Base-by-base conservation (phyloP, 1,140 invertebrate species). In the Lepidurus packardi region DNA sequence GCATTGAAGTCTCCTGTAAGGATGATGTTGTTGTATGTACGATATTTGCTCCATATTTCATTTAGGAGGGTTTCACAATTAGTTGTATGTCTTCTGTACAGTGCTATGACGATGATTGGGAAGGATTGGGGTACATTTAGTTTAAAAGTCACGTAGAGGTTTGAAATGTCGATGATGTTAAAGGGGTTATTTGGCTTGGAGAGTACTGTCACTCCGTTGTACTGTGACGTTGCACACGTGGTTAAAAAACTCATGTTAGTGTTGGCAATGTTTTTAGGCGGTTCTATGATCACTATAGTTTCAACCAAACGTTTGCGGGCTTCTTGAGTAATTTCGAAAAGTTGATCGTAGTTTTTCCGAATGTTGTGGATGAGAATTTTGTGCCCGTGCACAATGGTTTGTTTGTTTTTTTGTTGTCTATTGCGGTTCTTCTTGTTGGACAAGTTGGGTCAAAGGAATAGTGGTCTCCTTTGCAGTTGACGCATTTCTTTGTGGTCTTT, bases 401-500 rank as follows among this genome's bases (percentile, higher is more conserved):
- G 16, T 47, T 47, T 47, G 45, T 47, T 47, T 16, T 16, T 1
- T 47, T 2, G 9, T 47, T 47, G 16, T 11, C 16, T 47, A 16
- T 16, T 5, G n/a, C 41, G 42, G 42, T 76, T 76, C 75, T 24
- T 11, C 74, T 24, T 11, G 74, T 42, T 3, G 74, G 10, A 24
- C 74, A 75, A 16, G 25, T 75, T 16, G 10, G 11, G 24, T 16
- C 25, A 75, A 75, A 75, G 13, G 75, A 42, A 24, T 42, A 44
- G 41, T 76, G 75, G 7, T 42, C 21, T 21, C 75, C 75, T 76
- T 76, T 21, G 41, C 75, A 76, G 34, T 76, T 76, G 34, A 41
- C 75, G 42, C 75, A 76, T 21, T 43, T 44, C 41, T n/a, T 21
- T 34, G 75, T 41, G 21, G n/a, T 76, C 2, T 16, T 1, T 10